Evolutionary conservation across 2,113 vertebrate species (phyloP).

Genomic region (Lethenteron reissneri): DNA sequence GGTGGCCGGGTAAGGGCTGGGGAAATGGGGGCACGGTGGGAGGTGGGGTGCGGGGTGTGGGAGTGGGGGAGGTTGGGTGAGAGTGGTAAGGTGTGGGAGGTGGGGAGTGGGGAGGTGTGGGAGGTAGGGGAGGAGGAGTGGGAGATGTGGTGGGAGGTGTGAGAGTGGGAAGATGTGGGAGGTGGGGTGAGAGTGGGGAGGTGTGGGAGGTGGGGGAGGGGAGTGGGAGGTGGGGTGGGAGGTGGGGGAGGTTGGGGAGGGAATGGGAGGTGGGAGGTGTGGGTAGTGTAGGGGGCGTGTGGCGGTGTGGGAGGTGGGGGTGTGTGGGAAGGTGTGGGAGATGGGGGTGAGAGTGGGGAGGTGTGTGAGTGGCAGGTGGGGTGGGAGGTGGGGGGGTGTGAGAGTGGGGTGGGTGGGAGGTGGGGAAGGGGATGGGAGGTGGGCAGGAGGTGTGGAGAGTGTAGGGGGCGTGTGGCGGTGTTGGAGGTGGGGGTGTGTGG

Average conservation of each 20-base stretch:
- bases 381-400: constrained; percentile 8
- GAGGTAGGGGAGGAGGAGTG: constrained; percentile 10
- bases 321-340: background rate
- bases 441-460: constrained; percentile 2
- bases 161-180: no score
- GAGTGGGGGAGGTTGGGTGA: no score
- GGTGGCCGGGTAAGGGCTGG: no score
- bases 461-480: constrained; percentile 9
- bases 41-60: no score
- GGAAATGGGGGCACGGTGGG: no score
- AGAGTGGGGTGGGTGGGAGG: constrained; percentile 7
- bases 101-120: no score
- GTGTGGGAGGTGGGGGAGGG: background rate
- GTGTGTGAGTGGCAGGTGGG: constrained; percentile 8
- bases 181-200: background rate
- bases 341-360: constrained; percentile 7
- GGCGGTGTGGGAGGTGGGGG: constrained; percentile 8
- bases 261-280: background rate
- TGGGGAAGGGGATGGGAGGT: constrained; percentile 3
- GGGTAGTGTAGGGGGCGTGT: constrained; percentile 10
- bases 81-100: no score
- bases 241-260: background rate
- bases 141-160: background rate
- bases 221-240: constrained; percentile 2
- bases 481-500: constrained; percentile 4